Percentiles rank a stretch among this genome's conserved stretches.
Evolutionary conservation across 2,113 vertebrate genomes (phyloP).

Genomic region (Seriola quinqueradiata): DNA sequence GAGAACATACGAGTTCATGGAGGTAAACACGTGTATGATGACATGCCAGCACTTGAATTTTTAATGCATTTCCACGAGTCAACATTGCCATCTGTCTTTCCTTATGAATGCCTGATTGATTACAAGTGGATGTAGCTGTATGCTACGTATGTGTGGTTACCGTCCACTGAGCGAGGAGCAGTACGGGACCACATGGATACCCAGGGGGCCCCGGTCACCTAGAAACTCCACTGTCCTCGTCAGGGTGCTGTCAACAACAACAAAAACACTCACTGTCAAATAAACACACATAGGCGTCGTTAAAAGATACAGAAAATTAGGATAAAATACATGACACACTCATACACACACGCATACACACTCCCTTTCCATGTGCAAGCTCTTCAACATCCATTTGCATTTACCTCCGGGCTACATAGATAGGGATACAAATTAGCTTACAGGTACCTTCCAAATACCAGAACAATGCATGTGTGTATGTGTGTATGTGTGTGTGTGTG

Average conservation of each 20-base stretch:
- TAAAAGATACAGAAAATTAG: neutral
- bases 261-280: neutral
- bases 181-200: slow-evolving; percentile 95
- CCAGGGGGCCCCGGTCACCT: slow-evolving; percentile 90
- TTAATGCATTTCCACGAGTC: slow-evolving; percentile 17
- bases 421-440: slow-evolving; percentile 72
- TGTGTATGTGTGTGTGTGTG: neutral
- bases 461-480: slow-evolving; percentile 3
- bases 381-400: slow-evolving; percentile 71
- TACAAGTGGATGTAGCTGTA: neutral
- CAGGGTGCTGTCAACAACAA: slow-evolving; percentile 83
- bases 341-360: slow-evolving; percentile 14
- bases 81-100: slow-evolving; percentile 56
- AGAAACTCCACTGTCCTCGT: slow-evolving; percentile 91
- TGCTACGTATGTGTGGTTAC: slow-evolving; percentile 78
- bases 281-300: neutral
- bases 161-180: slow-evolving; percentile 95
- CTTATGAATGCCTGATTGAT: slow-evolving; percentile 5
- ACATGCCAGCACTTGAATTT: slow-evolving; percentile 1
- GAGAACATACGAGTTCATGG: slow-evolving; percentile 13
- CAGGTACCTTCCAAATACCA: slow-evolving; percentile 57
- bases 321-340: neutral
- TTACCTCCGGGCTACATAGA: slow-evolving; percentile 68
- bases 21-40: slow-evolving; percentile 33
- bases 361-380: slow-evolving; percentile 13